phyloP scores from a whole-genome alignment of 2,113 vertebrate species.

The Microtus montanus region DNA sequence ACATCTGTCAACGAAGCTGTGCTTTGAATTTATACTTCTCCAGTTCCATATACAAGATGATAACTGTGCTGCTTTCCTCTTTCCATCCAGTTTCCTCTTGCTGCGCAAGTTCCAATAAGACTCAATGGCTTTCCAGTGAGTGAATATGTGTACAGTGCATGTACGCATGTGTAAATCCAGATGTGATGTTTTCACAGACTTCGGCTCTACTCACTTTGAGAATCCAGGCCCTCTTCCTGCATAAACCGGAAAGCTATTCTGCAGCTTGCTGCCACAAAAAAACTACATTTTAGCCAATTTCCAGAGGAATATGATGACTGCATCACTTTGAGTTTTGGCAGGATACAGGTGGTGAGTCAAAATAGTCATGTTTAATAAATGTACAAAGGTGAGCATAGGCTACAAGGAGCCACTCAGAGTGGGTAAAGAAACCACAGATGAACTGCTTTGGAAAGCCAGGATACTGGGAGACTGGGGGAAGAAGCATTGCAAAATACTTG shows the following conservation, averaged over 20 bases:
- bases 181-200: background rate
- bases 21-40: background rate
- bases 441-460: background rate
- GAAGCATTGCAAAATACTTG: rapidly evolving
- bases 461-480: background rate
- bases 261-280: background rate
- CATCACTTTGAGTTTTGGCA: background rate
- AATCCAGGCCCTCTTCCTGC: background rate
- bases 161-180: background rate
- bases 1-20: background rate
- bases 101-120: background rate
- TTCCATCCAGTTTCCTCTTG: background rate
- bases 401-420: background rate
- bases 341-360: background rate
- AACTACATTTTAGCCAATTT: background rate
- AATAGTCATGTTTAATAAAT: background rate
- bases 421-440: background rate
- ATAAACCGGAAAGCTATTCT: background rate
- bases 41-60: background rate
- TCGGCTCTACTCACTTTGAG: background rate
- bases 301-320: background rate
- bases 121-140: background rate
- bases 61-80: background rate
- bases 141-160: background rate
- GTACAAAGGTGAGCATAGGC: too few relatives aligned